Evolutionary conservation across 2,888 invertebrate species (phyloP), one percentile per base, ranked within the genome.

Genomic region (Ellobium chinense): DNA sequence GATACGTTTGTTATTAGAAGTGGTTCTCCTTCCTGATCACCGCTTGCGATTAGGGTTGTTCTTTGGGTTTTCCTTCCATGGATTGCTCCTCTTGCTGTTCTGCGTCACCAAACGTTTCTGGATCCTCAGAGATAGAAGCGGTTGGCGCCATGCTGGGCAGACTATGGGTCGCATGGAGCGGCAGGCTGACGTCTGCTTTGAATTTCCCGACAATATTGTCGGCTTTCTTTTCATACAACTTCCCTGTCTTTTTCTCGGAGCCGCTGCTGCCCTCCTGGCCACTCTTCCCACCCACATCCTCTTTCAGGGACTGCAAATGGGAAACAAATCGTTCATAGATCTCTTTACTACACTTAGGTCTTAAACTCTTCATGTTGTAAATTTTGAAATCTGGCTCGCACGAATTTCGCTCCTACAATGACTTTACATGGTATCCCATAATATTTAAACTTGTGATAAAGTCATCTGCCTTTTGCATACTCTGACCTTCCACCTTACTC

Each of bases 201-300:
- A 65, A 34, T 34, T 75, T 65, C 9, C 65, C 75, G 62, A 36
- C 37, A 0, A 63, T 3, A 31, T 34, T 69, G 29, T 78, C 78
- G 36, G 18, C 18, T 62, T 78, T 78, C 62, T 78, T 70, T n/a
- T 78, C 78, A 62, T 70, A 78, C 21, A 62, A 21, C 27, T 78
- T 78, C 18, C 77, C 60, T 21, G 36, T 7, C 46, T 27, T 69
- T 34, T 78, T 78, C 7, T 78, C 78, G 58, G 37, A 27, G 21
- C n/a, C 58, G 1, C 34, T 56, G 36, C 9, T 39, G n/a, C 34
- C 4, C 29, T 34, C 46, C 1, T 36, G 12, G 7, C 27, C 27
- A 18, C 34, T 27, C 4, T 58, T 75, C 27, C 56, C 14, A 14
- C 62, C 46, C n/a, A 39, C 29, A 14, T 60, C 70, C 27, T 69